Evolutionary conservation across 2,888 invertebrate species (phyloP), one percentile per base, ranked within the genome.

Genomic region (Melieria crassipennis): DNA sequence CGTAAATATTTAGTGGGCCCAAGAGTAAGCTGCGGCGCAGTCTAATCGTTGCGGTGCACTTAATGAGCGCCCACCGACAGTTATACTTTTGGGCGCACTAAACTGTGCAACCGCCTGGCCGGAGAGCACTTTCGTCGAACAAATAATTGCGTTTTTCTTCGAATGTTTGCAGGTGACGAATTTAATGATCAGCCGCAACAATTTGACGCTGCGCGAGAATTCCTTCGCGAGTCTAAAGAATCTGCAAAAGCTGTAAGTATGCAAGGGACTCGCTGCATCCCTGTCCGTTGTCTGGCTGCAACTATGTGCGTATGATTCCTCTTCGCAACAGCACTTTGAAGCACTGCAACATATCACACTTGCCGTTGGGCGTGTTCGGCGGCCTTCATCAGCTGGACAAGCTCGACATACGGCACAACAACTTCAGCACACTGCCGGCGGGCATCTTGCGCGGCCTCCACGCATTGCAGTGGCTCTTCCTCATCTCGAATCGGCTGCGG

Each of bases 401-500:
- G 3, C 82, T 86, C 3, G 85, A 83, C 71, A 60, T 86, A 48
- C 80, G 85, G 74, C 80, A 81, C 74, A 86, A 86, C 71, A 81
- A 80, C 73, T 75, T 85, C 57, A 81, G 78, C 55, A 78, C 81
- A 74, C 77, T 90, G 71, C 79, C 83, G 5, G 16, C 47, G 10
- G 87, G 86, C 42, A 82, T 87, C 30, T 87, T 90, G 55, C 75
- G 76, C 50, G 88, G 88, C 45, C 80, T 90, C 55, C 69, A 72
- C 0, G 83, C 84, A 2, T 79, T 91, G 46, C 81, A 85, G 63
- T 89, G 88, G 84, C 79, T 91, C 30, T 85, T 87, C 75, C 77
- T 89, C 46, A 83, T 87, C 52, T 83, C 87, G 61, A 91, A 90
- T 80, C 79, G 81, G 70, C 81, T 91, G 63, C 75, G 76, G 7